Evolutionary conservation across 1,140 invertebrate genomes (phyloP), one percentile per base, ranked within the genome.

Genomic region (Amphibalanus amphitrite): DNA sequence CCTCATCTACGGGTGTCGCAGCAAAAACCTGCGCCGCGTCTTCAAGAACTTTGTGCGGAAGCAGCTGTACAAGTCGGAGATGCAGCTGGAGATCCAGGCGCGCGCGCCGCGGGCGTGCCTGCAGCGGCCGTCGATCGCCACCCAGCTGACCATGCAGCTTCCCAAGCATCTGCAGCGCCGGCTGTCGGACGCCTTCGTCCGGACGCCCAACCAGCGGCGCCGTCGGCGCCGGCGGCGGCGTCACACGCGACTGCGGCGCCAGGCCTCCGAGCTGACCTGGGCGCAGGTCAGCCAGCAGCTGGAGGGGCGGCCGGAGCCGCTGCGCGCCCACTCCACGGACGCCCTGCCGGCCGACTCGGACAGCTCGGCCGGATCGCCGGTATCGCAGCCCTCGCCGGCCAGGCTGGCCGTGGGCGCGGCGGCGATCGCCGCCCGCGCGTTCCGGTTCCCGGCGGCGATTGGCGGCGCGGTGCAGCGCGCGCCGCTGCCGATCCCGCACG

Each of bases 21-120:
- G 86, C 77, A 86, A 86, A 79, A 83, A 80, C 28, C 68, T 79
- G 17, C 82, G 85, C 73, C 86, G 88, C 77, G 87, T 88, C 38
- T 85, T 91, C 71, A 83, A 88, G 74, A 90, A 90, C 76, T 90
- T 90, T 77, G 86, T 87, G 83, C 81, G 89, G n/a, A 90, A 90
- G 80, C 85, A 90, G 79, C 84, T 89, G 78, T 89, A 87, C 0
- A 89, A 89, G 77, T 88, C 86, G 74, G 88, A 90, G 77, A 82
- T 90, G 40, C 87, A 89, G 74, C 86, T 89, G 78, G 88, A 78
- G 71, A 78, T 78, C 59, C 74, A 76, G 71, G 89, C 89, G 6
- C 81, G 89, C 73, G 90, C 88, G 3, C 89, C 89, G 28, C 65
- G 65, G 13, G 23, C 47, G 13, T 59, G 47, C 17, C 20, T 59